Evolutionary conservation across 2,888 invertebrate genomes (phyloP), one percentile per base, ranked within the genome.

Genomic region (Choreutis nemorana): DNA sequence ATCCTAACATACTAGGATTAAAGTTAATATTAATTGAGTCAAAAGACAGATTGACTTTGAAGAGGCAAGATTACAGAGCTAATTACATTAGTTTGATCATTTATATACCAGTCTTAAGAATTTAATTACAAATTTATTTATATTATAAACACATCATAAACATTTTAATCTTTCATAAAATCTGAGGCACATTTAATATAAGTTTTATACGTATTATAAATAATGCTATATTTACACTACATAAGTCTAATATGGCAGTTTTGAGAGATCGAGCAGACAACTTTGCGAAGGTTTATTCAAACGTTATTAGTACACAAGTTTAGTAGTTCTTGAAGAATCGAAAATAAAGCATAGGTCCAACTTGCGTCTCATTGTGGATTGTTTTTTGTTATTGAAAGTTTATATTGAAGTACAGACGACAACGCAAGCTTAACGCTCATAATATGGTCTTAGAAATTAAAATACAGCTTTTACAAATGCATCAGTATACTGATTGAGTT

Each of bases 181-280:
- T 72, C 63, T 63, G 70, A 75, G 75, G 75, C 75, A 77, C 77
- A 66, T 73, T 66, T 57, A 68, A 66, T 64, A 67, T 73, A 71
- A 65, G 71, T 72, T 71, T 62, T 29, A 39, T 32, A n/a, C n/a
- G n/a, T n/a, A n/a, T n/a, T n/a, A 47, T 45, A 35, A 49, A 60
- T 50, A 61, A 41, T 58, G 60, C 40, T 58, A 45, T 37, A 44
- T 39, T 42, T 50, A 55, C 32, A 35, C 28, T 30, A 41, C 36
- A 50, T 38, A 54, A 33, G 29, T 26, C 67, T 78, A 77, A 55
- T 78, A 78, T 78, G 78, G 78, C 78, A 78, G 73, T 73, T 55
- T 43, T 63, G 71, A 75, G 73, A 70, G 70, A 64, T 57, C 46
- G 50, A 57, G 54, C 49, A 53, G 53, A 14, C n/a, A n/a, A 44